Evolutionary conservation across 2,888 invertebrate genomes (phyloP).

Genomic region (Lymantria monacha): DNA sequence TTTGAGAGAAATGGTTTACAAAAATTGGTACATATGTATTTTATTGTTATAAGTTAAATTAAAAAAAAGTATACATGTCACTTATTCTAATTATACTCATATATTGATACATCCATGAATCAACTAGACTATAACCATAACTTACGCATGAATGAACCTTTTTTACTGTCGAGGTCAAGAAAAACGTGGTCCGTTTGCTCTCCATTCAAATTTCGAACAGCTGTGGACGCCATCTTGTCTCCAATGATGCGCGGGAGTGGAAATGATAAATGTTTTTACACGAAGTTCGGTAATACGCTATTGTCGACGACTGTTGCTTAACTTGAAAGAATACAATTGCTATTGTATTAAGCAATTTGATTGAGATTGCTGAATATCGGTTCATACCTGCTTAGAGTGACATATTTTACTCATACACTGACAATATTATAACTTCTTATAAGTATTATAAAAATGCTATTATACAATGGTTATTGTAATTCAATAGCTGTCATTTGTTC

Average conservation of each 20-base stretch:
- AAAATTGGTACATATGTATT: no score
- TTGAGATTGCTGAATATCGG: slow-evolving; percentile 3
- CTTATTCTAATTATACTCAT: no score
- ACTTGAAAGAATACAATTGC: slow-evolving; percentile 17
- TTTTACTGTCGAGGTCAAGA: slow-evolving; percentile 31
- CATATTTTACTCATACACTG: neutral
- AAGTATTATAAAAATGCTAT: no score
- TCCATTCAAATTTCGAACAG: slow-evolving; percentile 51
- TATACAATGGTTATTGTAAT: no score
- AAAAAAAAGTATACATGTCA: no score
- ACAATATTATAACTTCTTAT: no score
- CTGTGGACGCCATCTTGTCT: slow-evolving; percentile 31
- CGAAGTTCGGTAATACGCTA: slow-evolving; percentile 13
- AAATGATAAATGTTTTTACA: slow-evolving; percentile 25
- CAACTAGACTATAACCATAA: slow-evolving; percentile 2
- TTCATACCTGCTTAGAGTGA: neutral
- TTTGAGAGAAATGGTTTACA: no score
- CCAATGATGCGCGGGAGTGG: slow-evolving; percentile 16
- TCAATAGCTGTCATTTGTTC: no score
- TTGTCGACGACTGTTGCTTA: slow-evolving; percentile 12
- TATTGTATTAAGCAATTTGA: slow-evolving; percentile 24
- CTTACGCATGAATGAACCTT: slow-evolving; percentile 29
- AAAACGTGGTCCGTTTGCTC: slow-evolving; percentile 5
- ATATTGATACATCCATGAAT: slow-evolving; percentile 4
- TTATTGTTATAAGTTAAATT: no score